Base-by-base conservation (phyloP, 2,888 invertebrate genomes). In the Nemurella pictetii region DNA sequence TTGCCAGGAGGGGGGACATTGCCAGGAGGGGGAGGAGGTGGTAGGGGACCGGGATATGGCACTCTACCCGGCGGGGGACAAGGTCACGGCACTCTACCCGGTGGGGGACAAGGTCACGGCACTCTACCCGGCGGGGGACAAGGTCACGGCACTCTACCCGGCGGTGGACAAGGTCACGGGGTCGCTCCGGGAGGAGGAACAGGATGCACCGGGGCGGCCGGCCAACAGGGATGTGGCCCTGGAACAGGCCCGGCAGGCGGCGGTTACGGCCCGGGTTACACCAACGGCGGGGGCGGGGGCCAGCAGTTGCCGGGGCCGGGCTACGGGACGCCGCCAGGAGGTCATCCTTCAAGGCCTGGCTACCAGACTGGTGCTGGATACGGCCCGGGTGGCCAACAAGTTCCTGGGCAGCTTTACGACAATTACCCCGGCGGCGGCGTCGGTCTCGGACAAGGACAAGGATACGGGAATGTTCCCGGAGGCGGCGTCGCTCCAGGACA, bases 31-130 rank as follows among this genome's bases (percentile, higher is more conserved):
- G 26, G 75, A 12, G 75, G 77, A 83, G 75, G 4, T n/a, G 30
- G 74, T 0, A 35, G 27, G 25, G 84, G 83, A 74, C 75, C 75
- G 5, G 75, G 75, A 5, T 25, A 85, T 55, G 26, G 28, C 0
- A 83, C 83, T 27, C 29, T 29, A 20, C 32, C 74, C 4, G 75
- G 0, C 87, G 85, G 85, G 72, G 77, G 85, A 85, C 84, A 35
- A 7, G 85, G 36, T 15, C 28, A 77, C 77, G 26, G n/a, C 4
- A n/a, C 74, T n/a, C n/a, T n/a, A 4, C 36, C 55, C 1, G 85
- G 80, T 80, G 87, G 87, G 27, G 87, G 87, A 35, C 20, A 85
- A 84, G 28, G 86, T 82, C 25, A 29, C 9, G 87, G 86, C 5
- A 77, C 78, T 7, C 85, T 84, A 28, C 86, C 84, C 3, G 83